A percentile compares a stretch with the other conserved stretches of the same genome.
Evolutionary conservation across 2,797 vertebrate species (phyloP).

Genomic region (Pristis pectinata): DNA sequence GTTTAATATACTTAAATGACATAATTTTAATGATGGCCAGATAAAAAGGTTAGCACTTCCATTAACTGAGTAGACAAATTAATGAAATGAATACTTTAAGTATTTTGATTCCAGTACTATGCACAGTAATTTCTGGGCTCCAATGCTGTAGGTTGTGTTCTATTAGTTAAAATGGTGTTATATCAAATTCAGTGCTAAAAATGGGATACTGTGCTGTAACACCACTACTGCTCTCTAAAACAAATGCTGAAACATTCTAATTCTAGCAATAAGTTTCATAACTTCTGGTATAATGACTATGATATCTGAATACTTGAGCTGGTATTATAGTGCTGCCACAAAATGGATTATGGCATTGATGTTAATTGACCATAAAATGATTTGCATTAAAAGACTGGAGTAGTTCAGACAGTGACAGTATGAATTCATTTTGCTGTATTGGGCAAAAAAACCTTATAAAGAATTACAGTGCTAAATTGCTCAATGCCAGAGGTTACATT

Average conservation of each 20-base stretch:
- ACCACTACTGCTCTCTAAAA: neutral
- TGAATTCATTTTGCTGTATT: neutral
- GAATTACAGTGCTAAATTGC: neutral
- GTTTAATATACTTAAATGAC: neutral
- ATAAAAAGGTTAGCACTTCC: neutral
- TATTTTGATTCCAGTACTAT: neutral
- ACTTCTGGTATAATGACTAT: neutral
- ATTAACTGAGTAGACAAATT: neutral
- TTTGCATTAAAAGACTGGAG: neutral
- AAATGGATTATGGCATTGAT: neutral
- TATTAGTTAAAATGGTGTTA: neutral
- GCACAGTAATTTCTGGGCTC: neutral
- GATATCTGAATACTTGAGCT: neutral
- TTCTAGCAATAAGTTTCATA: neutral
- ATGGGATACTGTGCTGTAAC: neutral
- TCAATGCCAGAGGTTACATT: too few relatives aligned
- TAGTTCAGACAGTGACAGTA: neutral
- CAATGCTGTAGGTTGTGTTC: neutral
- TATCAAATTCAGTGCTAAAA: neutral
- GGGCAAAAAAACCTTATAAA: neutral
- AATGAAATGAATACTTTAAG: neutral
- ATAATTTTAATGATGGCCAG: neutral
- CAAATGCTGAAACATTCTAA: neutral
- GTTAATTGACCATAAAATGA: neutral
- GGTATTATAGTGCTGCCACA: too few relatives aligned